These are phyloP conservation scores for Callithrix jacchus DNA, from an alignment of 2,113 vertebrate species.

Conservation along the genomic window DNA sequence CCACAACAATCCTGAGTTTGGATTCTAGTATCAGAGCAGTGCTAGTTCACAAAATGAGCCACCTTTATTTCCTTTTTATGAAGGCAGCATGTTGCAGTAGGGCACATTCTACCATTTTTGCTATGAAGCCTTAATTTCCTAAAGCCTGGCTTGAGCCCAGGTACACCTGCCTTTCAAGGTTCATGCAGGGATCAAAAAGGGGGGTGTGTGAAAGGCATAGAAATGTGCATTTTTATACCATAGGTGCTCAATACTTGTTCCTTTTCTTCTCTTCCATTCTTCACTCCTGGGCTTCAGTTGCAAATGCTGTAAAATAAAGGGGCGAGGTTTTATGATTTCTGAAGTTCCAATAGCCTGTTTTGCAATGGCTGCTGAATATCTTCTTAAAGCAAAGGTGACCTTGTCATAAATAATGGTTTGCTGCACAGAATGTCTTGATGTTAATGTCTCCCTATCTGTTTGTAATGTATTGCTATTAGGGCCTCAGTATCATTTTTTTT, in stretches of 20 bases:
- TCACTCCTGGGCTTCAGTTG: not conserved
- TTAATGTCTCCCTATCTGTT: conserved; percentile 46
- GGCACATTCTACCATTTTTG: not conserved
- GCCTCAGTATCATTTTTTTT: conserved; percentile 48
- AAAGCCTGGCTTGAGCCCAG: not conserved
- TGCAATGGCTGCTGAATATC: not conserved
- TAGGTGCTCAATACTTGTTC: not conserved
- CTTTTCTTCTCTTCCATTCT: not conserved
- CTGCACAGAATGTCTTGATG: not conserved
- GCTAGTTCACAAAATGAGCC: not conserved
- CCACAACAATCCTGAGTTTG: not conserved
- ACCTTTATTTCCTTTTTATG: not conserved
- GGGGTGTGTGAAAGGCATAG: not conserved
- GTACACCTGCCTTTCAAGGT: not conserved
- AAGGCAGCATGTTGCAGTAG: not conserved
- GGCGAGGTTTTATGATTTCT: conserved; percentile 25
- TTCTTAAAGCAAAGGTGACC: conserved; percentile 60
- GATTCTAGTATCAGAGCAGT: not conserved
- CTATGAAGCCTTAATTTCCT: not conserved
- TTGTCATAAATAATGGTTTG: conserved; percentile 60
- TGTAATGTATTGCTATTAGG: conserved; percentile 43
- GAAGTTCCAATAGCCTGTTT: not conserved
- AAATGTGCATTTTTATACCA: not conserved
- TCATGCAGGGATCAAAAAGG: not conserved
- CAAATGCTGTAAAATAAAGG: not conserved